phyloP scores from a whole-genome alignment of 2,113 vertebrate genomes.

The Microcebus jonahi region DNA sequence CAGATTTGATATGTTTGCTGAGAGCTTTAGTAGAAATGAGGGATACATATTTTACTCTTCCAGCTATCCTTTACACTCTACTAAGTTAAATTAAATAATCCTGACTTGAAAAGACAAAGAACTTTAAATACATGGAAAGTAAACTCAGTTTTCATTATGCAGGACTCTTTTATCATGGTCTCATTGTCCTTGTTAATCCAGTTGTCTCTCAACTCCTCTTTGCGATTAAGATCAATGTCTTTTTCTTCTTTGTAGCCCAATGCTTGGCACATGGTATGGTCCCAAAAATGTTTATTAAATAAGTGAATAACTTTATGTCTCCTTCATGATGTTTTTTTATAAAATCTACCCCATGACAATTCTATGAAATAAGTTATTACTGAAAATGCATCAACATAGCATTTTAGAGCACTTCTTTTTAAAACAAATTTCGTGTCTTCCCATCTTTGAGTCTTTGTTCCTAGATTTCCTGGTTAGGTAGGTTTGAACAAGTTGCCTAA shows the following conservation, averaged over 20 bases:
- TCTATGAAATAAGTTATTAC: conserved; percentile 5
- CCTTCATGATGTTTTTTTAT: neutral
- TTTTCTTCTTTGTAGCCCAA: neutral
- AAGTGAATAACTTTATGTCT: neutral
- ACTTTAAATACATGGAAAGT: neutral
- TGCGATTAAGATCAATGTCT: neutral
- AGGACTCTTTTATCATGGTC: neutral
- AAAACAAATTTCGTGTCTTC: neutral
- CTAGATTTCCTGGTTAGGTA: neutral
- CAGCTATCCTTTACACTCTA: neutral
- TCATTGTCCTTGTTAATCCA: neutral
- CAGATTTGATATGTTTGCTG: neutral
- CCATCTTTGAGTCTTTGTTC: neutral
- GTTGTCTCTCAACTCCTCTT: neutral
- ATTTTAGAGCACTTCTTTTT: neutral
- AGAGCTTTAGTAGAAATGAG: neutral
- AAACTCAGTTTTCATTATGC: neutral
- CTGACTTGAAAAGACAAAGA: neutral
- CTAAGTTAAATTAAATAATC: neutral
- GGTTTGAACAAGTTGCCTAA: neutral
- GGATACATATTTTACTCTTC: neutral
- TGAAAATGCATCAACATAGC: neutral
- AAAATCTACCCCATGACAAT: neutral
- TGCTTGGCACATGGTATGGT: neutral
- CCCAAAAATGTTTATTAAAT: neutral